Conservation (phyloP, 2,113 vertebrate genomes). For the Ciconia maguari region DNA sequence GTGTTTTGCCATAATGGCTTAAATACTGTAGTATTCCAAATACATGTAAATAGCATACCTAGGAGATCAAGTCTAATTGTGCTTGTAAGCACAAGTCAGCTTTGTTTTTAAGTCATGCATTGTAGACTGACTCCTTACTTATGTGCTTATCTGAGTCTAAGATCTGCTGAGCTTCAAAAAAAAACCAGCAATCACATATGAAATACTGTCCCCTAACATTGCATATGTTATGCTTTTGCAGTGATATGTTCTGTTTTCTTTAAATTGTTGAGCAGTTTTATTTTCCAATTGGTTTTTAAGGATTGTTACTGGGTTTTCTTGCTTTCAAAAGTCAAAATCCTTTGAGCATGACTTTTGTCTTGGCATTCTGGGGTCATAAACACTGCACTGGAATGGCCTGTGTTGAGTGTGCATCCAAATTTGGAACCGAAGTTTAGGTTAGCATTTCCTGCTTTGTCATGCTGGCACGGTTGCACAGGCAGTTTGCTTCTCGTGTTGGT, state of each 20-base stretch:
- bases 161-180: background rate
- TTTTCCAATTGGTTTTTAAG: background rate
- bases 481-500: background rate
- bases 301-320: background rate
- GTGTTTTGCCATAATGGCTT: background rate
- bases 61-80: background rate
- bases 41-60: background rate
- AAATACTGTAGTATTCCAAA: background rate
- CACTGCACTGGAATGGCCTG: background rate
- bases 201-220: background rate
- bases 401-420: slow-evolving; percentile 4
- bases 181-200: accelerated
- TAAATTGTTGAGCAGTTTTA: background rate
- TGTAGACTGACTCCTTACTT: background rate
- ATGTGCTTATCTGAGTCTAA: background rate
- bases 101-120: background rate
- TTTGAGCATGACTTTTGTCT: background rate
- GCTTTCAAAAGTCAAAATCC: background rate
- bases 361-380: background rate
- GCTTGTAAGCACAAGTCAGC: background rate
- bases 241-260: background rate
- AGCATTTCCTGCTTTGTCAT: slow-evolving; percentile 34
- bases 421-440: slow-evolving; percentile 30
- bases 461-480: background rate
- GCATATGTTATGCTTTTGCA: background rate